A percentile compares a stretch with the other conserved stretches of the same genome.
These are phyloP conservation scores for Polydesmus complanatus DNA, from an alignment of 2,888 invertebrate species.

Conservation along the genomic window DNA sequence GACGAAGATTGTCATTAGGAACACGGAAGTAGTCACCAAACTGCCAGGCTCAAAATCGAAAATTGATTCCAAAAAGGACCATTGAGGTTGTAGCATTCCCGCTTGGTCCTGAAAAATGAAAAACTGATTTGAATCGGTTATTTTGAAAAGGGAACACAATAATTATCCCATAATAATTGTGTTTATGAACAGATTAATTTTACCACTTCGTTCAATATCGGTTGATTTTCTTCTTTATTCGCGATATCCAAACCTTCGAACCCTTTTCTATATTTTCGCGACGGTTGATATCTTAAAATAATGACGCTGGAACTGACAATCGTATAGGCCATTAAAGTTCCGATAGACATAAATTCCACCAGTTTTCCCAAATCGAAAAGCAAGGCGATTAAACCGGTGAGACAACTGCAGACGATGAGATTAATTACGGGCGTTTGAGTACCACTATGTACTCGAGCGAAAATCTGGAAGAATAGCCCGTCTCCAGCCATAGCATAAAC, in stretches of 20 bases:
- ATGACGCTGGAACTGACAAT: constrained; percentile 84
- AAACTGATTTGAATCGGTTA: too few relatives aligned
- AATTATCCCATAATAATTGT: too few relatives aligned
- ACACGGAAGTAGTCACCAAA: constrained; percentile 56
- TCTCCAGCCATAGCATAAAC: constrained; percentile 85
- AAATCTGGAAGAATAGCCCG: constrained; percentile 58
- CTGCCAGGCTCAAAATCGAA: constrained; percentile 62
- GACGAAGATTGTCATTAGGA: constrained; percentile 50
- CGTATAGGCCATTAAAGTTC: constrained; percentile 50
- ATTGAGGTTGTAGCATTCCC: constrained; percentile 55
- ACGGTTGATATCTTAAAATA: constrained; percentile 62
- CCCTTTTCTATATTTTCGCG: constrained; percentile 11
- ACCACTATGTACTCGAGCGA: constrained; percentile 59
- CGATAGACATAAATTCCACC: constrained; percentile 87
- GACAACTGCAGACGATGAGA: constrained; percentile 57
- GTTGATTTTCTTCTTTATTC: constrained; percentile 5
- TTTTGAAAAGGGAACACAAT: too few relatives aligned
- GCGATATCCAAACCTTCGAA: neutral
- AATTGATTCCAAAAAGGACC: constrained; percentile 57
- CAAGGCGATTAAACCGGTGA: constrained; percentile 63
- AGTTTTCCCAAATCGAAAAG: constrained; percentile 75
- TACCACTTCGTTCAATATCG: too few relatives aligned
- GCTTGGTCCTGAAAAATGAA: constrained; percentile 36
- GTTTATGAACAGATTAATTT: too few relatives aligned
- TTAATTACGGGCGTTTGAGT: constrained; percentile 71